Evolutionary conservation across 2,888 invertebrate species (phyloP), one percentile per base, ranked within the genome.

Genomic region (Therioaphis trifolii): DNA sequence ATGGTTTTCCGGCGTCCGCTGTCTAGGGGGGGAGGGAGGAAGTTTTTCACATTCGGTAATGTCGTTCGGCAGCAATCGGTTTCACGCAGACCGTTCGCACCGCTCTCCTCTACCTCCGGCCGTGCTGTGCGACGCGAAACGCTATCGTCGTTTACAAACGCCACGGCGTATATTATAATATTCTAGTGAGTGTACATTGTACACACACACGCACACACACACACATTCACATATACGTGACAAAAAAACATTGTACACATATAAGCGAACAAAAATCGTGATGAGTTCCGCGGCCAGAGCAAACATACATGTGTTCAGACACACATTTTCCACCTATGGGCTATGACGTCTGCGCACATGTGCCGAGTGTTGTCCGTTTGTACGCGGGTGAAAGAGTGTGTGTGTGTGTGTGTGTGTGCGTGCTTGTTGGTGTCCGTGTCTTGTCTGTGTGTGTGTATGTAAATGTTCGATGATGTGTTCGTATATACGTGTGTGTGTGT

Each of bases 261-360:
- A 35, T 7, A 3, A 35, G 52, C 18, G 52, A n/a, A 68, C 52
- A 68, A 68, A 68, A 55, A 78, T 68, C 78, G 78, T 52, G 77
- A 68, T 40, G 52, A 66, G 52, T 52, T 78, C 66, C 76, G 63
- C 46, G 3, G 43, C 24, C 74, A 55, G 3, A 29, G 52, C 52
- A 35, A 24, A 24, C 52, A 66, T 52, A 69, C 78, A 79, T 79
- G 78, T 79, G 78, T 79, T 69, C 43, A 43, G 78, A 55, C 78
- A 69, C 78, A 78, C 68, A n/a, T 69, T 69, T 69, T 27, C 40
- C 55, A 43, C 40, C 78, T 55, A 68, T 78, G 78, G 27, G 24
- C 78, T 55, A 68, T 78, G 78, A 79, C 55, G 68, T 69, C 40
- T 43, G 55, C 4, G 68, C 68, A 69, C 69, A 55, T 55, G 68